phyloP scores from a whole-genome alignment of 2,888 invertebrate genomes.

The Dryobota labecula region DNA sequence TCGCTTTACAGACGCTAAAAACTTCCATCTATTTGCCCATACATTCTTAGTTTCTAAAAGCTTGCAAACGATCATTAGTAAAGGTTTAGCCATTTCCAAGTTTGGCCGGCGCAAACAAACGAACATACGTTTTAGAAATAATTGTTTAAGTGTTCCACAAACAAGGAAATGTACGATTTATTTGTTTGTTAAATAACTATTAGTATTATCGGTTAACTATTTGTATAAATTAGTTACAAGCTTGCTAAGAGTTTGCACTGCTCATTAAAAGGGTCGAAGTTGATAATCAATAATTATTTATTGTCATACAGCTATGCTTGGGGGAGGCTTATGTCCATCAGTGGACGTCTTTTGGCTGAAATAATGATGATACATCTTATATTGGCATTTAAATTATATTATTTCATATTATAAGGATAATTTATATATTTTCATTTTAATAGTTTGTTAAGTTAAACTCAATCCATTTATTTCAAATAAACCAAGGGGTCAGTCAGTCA shows the following conservation, averaged over 20 bases:
- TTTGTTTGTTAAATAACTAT: conserved; percentile 18
- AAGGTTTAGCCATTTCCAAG: conserved; percentile 49
- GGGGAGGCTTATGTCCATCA: not conserved
- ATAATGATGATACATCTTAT: not conserved
- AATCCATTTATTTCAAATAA: too few species aligned
- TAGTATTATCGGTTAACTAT: not conserved
- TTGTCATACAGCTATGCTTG: not conserved
- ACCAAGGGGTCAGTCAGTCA: too few species aligned
- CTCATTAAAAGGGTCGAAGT: not conserved
- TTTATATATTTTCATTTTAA: not conserved
- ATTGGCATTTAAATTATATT: not conserved
- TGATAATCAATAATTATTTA: not conserved
- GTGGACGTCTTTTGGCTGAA: not conserved
- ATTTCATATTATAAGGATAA: not conserved
- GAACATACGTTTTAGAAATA: conserved; percentile 55
- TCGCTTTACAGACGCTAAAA: conserved; percentile 15
- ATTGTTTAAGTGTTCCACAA: conserved; percentile 58
- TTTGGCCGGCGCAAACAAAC: conserved; percentile 48
- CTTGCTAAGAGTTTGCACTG: too few species aligned
- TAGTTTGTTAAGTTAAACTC: not conserved
- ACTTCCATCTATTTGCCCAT: conserved; percentile 29
- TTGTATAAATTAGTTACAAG: not conserved
- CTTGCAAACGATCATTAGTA: conserved; percentile 55
- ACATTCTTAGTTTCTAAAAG: conserved; percentile 37
- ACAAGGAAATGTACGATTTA: conserved; percentile 49